Evolutionary conservation across 2,888 invertebrate species (phyloP).

Genomic region (Morpho achilles): DNA sequence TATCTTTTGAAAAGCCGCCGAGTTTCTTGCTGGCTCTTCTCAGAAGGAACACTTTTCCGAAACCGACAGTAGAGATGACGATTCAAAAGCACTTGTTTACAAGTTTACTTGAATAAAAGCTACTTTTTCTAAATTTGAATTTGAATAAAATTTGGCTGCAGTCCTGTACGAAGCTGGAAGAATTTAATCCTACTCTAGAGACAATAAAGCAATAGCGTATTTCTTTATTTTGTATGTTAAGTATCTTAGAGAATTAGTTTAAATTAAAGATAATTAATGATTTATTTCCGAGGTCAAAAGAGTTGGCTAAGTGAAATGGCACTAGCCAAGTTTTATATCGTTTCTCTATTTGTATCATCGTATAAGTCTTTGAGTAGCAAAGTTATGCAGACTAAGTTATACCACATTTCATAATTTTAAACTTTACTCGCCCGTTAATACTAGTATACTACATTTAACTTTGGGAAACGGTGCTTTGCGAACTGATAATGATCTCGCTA

Average conservation of each 20-base stretch:
- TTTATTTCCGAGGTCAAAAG: constrained; percentile 73
- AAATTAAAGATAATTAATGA: constrained; percentile 80
- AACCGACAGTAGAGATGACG: no score
- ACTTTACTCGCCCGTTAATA: constrained; percentile 32
- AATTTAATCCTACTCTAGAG: no score
- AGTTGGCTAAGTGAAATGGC: constrained; percentile 74
- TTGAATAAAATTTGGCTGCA: no score
- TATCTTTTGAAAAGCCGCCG: no score
- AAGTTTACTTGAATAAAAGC: no score
- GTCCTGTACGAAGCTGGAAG: no score
- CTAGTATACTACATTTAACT: constrained; percentile 7
- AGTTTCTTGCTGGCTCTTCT: no score
- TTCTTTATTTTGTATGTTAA: neutral
- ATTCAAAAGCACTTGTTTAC: no score
- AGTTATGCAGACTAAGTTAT: constrained; percentile 51
- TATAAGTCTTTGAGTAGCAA: constrained; percentile 52
- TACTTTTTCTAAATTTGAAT: no score
- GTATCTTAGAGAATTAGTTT: constrained; percentile 42
- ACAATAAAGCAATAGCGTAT: no score
- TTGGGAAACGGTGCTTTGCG: constrained; percentile 3
- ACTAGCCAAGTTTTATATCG: constrained; percentile 67
- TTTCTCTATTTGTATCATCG: constrained; percentile 55
- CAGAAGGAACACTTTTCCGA: no score
- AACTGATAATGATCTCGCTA: constrained; percentile 8
- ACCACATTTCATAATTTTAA: constrained; percentile 54